Conservation (phyloP, 2,113 vertebrate genomes). For the human (Homo sapiens) region GRCh38 chr4:15214501-15215000, state of each 20-base stretch:
- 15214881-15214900: not conserved
- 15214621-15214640: accelerated
- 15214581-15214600: not conserved
- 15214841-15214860: not conserved
- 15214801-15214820: not conserved
- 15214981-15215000: not conserved
- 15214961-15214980: not conserved
- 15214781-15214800: not conserved
- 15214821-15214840: not conserved
- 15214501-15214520: not conserved
- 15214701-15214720: not conserved
- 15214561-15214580: not conserved
- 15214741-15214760: not conserved
- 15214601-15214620: not conserved
- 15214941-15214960: not conserved
- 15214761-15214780: not conserved
- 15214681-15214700: not conserved
- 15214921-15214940: not conserved
- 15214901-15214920: not conserved
- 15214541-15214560: not conserved
- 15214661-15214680: not conserved
- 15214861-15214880: not conserved
- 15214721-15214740: not conserved
- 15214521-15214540: not conserved
- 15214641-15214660: not conserved